These are phyloP conservation scores for Mionectes olivaceus DNA, from an alignment of 2,797 vertebrate species.

Conservation along the genomic window DNA sequence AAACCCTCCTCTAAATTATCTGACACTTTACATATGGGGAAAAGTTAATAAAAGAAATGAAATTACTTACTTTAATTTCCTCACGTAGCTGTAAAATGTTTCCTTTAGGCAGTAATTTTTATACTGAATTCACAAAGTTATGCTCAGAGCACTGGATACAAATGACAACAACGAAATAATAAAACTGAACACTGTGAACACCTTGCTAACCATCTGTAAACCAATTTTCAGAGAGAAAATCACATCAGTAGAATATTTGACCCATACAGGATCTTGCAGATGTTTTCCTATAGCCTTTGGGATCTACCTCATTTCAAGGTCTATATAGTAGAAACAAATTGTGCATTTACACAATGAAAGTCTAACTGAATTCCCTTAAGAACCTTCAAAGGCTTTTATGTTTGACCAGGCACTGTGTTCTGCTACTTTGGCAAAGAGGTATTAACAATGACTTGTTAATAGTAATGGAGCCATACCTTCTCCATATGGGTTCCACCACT, in stretches of 20 bases:
- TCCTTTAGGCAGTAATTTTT: slow-evolving; percentile 53
- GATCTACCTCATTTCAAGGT: slow-evolving; percentile 78
- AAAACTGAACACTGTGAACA: slow-evolving; percentile 59
- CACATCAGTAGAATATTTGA: slow-evolving; percentile 73
- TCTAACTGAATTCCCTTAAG: slow-evolving; percentile 74
- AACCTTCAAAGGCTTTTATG: slow-evolving; percentile 74
- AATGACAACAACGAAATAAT: slow-evolving; percentile 55
- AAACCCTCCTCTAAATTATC: slow-evolving; percentile 18
- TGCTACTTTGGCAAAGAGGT: slow-evolving; percentile 78
- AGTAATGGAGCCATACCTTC: slow-evolving; percentile 67
- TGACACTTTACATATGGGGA: slow-evolving; percentile 13
- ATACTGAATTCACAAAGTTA: slow-evolving; percentile 31
- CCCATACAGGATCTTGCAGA: slow-evolving; percentile 71
- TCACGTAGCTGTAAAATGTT: slow-evolving; percentile 23
- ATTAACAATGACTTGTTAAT: slow-evolving; percentile 75
- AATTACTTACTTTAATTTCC: slow-evolving; percentile 40
- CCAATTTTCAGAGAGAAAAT: slow-evolving; percentile 77
- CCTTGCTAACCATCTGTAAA: slow-evolving; percentile 70
- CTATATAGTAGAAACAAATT: slow-evolving; percentile 78
- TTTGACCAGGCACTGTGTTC: slow-evolving; percentile 72
- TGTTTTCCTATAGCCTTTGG: slow-evolving; percentile 71
- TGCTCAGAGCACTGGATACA: slow-evolving; percentile 48
- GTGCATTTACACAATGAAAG: slow-evolving; percentile 71
- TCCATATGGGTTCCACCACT: slow-evolving; percentile 73
- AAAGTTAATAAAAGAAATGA: slow-evolving; percentile 55